Evolutionary conservation across 2,797 vertebrate species (phyloP).

Genomic region (Chrysocyon brachyurus): DNA sequence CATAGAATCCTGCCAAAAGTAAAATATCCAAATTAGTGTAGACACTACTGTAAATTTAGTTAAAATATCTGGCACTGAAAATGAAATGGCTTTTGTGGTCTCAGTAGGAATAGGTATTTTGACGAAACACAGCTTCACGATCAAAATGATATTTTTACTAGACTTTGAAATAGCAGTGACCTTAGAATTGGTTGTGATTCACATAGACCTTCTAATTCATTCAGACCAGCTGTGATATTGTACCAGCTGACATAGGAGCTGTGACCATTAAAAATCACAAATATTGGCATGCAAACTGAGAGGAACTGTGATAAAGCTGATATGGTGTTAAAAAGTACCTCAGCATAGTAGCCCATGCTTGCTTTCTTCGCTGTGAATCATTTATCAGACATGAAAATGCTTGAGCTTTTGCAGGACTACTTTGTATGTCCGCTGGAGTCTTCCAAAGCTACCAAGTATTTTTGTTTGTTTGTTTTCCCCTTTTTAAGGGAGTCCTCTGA

Average conservation of each 20-base stretch:
- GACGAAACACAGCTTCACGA: slow-evolving; percentile 41
- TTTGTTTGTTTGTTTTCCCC: not conserved
- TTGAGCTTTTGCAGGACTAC: not conserved
- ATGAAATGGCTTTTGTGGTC: slow-evolving; percentile 32
- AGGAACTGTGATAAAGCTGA: slow-evolving; percentile 30
- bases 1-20: slow-evolving; percentile 15
- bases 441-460: not conserved
- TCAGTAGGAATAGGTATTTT: not conserved
- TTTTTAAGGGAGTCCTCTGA: not conserved
- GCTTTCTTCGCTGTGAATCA: not conserved
- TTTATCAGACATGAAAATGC: slow-evolving; percentile 32
- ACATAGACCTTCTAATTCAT: slow-evolving; percentile 47
- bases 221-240: slow-evolving; percentile 7
- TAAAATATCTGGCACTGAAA: slow-evolving; percentile 49
- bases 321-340: slow-evolving; percentile 2
- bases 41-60: not conserved
- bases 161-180: not conserved
- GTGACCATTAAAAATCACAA: not conserved
- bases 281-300: slow-evolving; percentile 53
- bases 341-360: not conserved
- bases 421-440: not conserved
- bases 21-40: slow-evolving; percentile 23
- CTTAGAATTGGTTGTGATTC: slow-evolving; percentile 20
- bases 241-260: not conserved
- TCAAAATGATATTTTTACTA: slow-evolving; percentile 36